A percentile compares a stretch with the other conserved stretches of the same genome.
These are phyloP conservation scores for Anguilla japonica DNA, from an alignment of 2,113 vertebrate genomes.

Conservation along the genomic window DNA sequence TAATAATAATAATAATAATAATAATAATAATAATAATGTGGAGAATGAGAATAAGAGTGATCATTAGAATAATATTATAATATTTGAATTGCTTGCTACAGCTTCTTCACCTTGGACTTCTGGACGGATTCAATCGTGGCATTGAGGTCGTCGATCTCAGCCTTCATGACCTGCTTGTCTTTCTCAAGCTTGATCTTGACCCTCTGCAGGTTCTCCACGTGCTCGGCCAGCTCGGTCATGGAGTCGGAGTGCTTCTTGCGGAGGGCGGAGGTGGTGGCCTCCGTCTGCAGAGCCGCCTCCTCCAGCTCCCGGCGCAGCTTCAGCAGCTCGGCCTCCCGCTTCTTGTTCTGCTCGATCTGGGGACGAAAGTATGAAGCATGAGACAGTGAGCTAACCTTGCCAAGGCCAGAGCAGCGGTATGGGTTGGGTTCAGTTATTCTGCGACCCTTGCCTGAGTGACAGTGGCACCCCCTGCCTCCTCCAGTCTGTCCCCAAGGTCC, in stretches of 20 bases:
- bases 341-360: conserved; percentile 69
- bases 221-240: conserved; percentile 62
- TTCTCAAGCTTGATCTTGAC: conserved; percentile 67
- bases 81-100: neutral
- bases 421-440: neutral
- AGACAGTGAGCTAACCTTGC: neutral
- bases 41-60: too few relatives aligned
- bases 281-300: conserved; percentile 58
- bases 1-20: neutral
- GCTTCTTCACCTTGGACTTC: conserved; percentile 58
- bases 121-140: conserved; percentile 53
- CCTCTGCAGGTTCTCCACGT: conserved; percentile 66
- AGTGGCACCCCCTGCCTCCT: conserved; percentile 66
- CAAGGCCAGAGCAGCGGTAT: neutral
- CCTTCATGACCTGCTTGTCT: conserved; percentile 69
- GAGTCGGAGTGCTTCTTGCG: conserved; percentile 61
- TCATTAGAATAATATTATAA: neutral
- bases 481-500: conserved; percentile 67
- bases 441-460: conserved; percentile 57
- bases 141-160: conserved; percentile 63
- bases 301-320: conserved; percentile 66
- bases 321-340: conserved; percentile 62
- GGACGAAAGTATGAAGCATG: neutral
- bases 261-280: conserved; percentile 53
- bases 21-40: neutral